These are phyloP conservation scores for Xiphophorus couchianus DNA, from an alignment of 2,113 vertebrate genomes.

Conservation along the genomic window DNA sequence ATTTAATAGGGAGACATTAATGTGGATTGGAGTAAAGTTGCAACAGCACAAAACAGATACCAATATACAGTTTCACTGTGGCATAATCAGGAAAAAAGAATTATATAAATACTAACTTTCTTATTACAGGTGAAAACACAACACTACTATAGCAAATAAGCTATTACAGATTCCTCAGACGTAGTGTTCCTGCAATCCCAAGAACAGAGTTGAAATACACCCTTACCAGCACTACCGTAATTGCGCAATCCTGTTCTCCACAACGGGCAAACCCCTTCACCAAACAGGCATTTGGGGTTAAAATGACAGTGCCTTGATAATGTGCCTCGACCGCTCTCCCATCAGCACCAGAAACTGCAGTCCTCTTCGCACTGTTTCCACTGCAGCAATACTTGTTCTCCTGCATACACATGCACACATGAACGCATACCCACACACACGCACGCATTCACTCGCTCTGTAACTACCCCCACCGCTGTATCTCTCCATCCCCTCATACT, in stretches of 20 bases:
- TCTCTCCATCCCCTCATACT: conserved; percentile 72
- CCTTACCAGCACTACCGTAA: conserved; percentile 78
- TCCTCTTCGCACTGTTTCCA: conserved; percentile 76
- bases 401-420: conserved; percentile 24
- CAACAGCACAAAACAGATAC: conserved; percentile 43
- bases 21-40: conserved; percentile 53
- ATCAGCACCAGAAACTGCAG: conserved; percentile 81
- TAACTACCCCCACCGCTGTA: conserved; percentile 74
- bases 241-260: conserved; percentile 73
- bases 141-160: conserved; percentile 13
- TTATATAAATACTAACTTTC: conserved; percentile 11
- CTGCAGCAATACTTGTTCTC: conserved; percentile 81
- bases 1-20: conserved; percentile 2
- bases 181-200: conserved; percentile 47
- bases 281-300: conserved; percentile 77
- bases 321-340: conserved; percentile 73
- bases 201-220: conserved; percentile 59
- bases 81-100: conserved; percentile 1
- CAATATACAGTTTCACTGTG: conserved; percentile 27
- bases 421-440: conserved; percentile 45
- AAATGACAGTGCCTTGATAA: conserved; percentile 66
- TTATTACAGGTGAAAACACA: conserved; percentile 13
- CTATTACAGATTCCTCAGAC: conserved; percentile 35
- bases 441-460: conserved; percentile 56
- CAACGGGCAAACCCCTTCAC: conserved; percentile 75